phyloP scores from a whole-genome alignment of 2,113 vertebrate genomes.

The Azemiops feae region DNA sequence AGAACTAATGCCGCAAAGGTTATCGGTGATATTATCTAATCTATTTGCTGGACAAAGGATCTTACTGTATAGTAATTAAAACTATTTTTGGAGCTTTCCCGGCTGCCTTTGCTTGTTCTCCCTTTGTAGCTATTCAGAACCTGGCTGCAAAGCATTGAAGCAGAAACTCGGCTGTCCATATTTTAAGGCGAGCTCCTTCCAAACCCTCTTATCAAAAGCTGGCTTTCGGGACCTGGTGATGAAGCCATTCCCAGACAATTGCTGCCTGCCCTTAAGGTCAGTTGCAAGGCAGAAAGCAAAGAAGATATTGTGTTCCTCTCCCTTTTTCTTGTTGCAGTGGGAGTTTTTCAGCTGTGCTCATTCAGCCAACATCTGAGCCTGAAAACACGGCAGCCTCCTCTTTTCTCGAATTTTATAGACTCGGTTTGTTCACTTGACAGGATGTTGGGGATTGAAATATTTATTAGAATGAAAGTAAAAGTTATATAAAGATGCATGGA shows the following conservation, averaged over 20 bases:
- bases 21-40: conserved; percentile 66
- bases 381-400: neutral
- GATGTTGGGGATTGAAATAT: neutral
- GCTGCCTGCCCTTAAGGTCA: conserved; percentile 34
- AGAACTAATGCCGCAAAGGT: conserved; percentile 58
- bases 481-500: neutral
- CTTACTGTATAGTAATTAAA: conserved; percentile 73
- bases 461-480: neutral
- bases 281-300: conserved; percentile 11
- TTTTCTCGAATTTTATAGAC: neutral
- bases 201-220: conserved; percentile 57
- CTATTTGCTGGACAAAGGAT: conserved; percentile 66
- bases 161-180: conserved; percentile 58
- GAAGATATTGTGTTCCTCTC: conserved; percentile 13
- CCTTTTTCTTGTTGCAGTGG: conserved; percentile 9
- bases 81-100: conserved; percentile 50
- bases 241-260: conserved; percentile 50
- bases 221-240: conserved; percentile 40
- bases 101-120: conserved; percentile 37
- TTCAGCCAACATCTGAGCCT: conserved; percentile 3
- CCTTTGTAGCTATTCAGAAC: conserved; percentile 62
- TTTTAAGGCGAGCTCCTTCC: conserved; percentile 57
- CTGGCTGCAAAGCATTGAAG: conserved; percentile 56
- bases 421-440: neutral
- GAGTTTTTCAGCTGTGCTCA: conserved; percentile 8